Evolutionary conservation across 2,888 invertebrate genomes (phyloP), one percentile per base, ranked within the genome.

Genomic region (Chironomus riparius): DNA sequence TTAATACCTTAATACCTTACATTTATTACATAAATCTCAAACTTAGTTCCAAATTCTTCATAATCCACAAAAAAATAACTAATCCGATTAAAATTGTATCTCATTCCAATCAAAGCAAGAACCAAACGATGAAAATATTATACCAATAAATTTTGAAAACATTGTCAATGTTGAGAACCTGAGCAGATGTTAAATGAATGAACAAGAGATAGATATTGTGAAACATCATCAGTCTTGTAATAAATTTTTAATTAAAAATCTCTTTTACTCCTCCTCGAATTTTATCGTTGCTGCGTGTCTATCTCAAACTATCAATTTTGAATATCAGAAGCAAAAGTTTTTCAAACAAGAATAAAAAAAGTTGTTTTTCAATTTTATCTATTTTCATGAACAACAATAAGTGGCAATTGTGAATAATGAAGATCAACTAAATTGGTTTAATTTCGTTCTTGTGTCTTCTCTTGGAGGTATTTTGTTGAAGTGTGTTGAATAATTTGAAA

Each of bases 401-500:
- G 21, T 62, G 62, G 21, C 15, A 62, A 62, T 62, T 62, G 62
- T 62, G 18, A 22, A 22, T 22, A 62, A 62, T 18, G 24, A 24
- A 65, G 65, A 65, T 65, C 65, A 65, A 22, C 65, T 65, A 21
- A 65, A 65, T 65, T 65, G 21, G 65, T 65, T 65, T 65, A 65
- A 65, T 24, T 5, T 24, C 13, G 6, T 65, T 24, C 21, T 12
- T 65, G 12, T 15, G 18, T 15, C 12, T 50, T 13, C 12, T 12
- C 15, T 15, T 56, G 18, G 4, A 56, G 56, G 5, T 6, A 1
- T 15, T 38, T 28, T 28, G 2, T 3, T 38, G 38, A 38, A 38
- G 10, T 38, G 4, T 38, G 38, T 38, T 38, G 38, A 38, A 38
- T 38, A 38, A n/a, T n/a, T 38, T 38, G 38, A 38, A 38, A 38